phyloP scores from a whole-genome alignment of 2,888 invertebrate genomes.

The Bimastos eiseni region DNA sequence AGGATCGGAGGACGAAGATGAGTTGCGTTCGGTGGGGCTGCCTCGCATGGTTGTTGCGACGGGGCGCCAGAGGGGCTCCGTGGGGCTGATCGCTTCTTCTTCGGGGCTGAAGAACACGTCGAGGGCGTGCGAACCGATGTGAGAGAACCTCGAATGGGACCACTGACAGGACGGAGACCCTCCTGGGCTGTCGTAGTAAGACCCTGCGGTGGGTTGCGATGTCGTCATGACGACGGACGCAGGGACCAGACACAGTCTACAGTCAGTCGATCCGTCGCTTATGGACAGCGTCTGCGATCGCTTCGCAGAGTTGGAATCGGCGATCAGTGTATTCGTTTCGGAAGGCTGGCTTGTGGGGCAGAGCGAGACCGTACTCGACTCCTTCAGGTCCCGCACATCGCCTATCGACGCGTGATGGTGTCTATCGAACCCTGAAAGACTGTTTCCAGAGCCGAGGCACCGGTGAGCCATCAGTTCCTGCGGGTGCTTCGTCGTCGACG shows the following conservation, averaged over 20 bases:
- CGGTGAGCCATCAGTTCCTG: too few relatives aligned
- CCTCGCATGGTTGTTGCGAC: constrained; percentile 25
- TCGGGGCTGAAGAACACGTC: constrained; percentile 47
- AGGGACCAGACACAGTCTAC: not conserved
- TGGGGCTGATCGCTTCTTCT: constrained; percentile 40
- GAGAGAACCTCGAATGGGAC: constrained; percentile 43
- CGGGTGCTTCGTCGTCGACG: not conserved
- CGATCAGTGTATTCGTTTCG: not conserved
- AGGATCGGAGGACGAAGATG: not conserved
- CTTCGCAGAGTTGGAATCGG: not conserved
- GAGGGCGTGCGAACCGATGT: constrained; percentile 46
- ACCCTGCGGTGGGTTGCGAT: not conserved
- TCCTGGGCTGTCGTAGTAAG: constrained; percentile 34
- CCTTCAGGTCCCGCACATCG: not conserved
- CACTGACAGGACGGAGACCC: constrained; percentile 44
- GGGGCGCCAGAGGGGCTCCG: constrained; percentile 32
- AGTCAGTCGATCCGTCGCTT: not conserved
- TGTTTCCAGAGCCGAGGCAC: too few relatives aligned
- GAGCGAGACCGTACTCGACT: not conserved
- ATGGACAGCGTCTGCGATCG: not conserved
- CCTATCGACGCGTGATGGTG: not conserved
- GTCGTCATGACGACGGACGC: too few relatives aligned
- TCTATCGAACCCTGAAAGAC: not conserved
- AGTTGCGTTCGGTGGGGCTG: not conserved
- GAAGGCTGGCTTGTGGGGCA: not conserved